phyloP scores from a whole-genome alignment of 2,888 invertebrate genomes.

The Agrenia bidenticulata region DNA sequence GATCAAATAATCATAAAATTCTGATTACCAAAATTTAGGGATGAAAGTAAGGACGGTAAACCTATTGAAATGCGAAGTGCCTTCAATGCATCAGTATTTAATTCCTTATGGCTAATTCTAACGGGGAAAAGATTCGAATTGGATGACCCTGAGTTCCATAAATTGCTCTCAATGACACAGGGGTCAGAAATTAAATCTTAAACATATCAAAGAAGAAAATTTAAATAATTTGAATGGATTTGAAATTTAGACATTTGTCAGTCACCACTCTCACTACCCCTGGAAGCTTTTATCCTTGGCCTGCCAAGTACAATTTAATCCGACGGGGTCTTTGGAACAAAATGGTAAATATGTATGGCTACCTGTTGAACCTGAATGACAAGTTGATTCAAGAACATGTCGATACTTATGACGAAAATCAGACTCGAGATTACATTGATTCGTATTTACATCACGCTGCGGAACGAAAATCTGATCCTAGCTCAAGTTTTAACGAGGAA shows the following conservation, averaged over 20 bases:
- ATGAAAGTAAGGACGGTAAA: neutral
- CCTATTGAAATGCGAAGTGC: constrained; percentile 18
- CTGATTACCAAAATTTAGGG: too few relatives aligned
- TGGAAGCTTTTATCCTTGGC: constrained; percentile 24
- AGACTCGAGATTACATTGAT: constrained; percentile 30
- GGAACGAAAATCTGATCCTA: neutral
- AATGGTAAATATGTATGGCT: neutral
- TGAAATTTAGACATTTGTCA: constrained; percentile 13
- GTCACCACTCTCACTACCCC: neutral
- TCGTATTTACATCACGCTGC: constrained; percentile 25
- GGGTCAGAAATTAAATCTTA: constrained; percentile 14
- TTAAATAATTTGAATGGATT: too few relatives aligned
- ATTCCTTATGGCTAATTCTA: constrained; percentile 25
- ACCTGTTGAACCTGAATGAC: constrained; percentile 3
- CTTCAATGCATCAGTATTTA: constrained; percentile 32
- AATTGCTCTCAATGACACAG: constrained; percentile 5
- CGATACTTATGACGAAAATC: constrained; percentile 10
- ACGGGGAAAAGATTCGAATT: constrained; percentile 24
- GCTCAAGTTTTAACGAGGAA: constrained; percentile 22
- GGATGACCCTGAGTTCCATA: constrained; percentile 25
- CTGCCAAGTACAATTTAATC: constrained; percentile 29
- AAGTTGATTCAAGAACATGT: constrained; percentile 23
- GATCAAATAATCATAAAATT: too few relatives aligned
- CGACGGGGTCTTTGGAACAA: constrained; percentile 18
- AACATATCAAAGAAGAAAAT: too few relatives aligned